These are phyloP conservation scores for Boulengeromyrus knoepffleri DNA, from an alignment of 2,113 vertebrate genomes.

Conservation along the genomic window DNA sequence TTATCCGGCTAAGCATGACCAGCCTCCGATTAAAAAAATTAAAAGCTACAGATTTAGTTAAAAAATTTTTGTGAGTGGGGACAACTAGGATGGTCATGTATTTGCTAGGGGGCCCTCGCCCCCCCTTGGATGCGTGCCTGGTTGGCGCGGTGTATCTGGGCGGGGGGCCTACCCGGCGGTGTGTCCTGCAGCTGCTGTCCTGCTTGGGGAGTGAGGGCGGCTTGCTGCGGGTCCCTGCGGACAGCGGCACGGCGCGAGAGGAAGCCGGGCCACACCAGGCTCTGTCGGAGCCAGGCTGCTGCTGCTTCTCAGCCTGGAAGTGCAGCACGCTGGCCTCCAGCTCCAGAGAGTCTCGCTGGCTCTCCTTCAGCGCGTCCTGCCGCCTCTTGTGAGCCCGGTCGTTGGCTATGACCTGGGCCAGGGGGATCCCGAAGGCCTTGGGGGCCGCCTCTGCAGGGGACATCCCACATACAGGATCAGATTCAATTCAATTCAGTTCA, in stretches of 20 bases:
- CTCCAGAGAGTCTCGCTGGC: constrained; percentile 69
- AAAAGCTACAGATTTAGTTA: too few relatives aligned
- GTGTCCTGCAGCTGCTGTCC: constrained; percentile 51
- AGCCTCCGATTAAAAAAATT: background rate
- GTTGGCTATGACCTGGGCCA: constrained; percentile 68
- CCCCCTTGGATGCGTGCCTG: background rate
- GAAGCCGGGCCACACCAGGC: background rate
- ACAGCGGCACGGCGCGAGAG: background rate
- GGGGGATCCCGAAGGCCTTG: constrained; percentile 71
- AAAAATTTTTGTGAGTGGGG: too few relatives aligned
- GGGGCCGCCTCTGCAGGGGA: constrained; percentile 51
- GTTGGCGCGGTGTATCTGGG: background rate
- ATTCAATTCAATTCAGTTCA: background rate
- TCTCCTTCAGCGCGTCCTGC: constrained; percentile 64
- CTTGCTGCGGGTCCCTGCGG: constrained; percentile 37
- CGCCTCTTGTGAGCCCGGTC: constrained; percentile 59
- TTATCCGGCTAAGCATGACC: background rate
- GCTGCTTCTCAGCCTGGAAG: constrained; percentile 64
- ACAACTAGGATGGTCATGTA: background rate
- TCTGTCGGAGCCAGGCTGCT: background rate
- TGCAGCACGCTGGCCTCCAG: constrained; percentile 66
- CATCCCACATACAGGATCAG: background rate
- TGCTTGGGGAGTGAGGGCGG: constrained; percentile 41
- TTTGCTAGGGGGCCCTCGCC: background rate
- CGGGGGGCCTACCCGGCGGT: constrained; percentile 63